phyloP scores from a whole-genome alignment of 2,113 vertebrate genomes.

The Barnardius zonarius region DNA sequence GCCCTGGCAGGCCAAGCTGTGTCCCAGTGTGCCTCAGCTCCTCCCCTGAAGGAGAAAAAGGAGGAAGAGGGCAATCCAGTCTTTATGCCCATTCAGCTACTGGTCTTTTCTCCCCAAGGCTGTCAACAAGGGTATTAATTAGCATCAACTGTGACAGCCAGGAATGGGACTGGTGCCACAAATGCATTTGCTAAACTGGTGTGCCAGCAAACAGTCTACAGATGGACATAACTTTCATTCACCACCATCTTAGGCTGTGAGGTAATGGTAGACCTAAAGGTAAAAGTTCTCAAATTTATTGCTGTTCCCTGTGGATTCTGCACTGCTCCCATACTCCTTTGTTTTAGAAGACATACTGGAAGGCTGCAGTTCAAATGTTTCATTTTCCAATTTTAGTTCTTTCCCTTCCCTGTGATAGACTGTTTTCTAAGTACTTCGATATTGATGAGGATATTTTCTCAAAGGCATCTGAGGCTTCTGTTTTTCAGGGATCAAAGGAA shows the following conservation, averaged over 20 bases:
- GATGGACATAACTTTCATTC: not conserved
- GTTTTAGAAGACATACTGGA: not conserved
- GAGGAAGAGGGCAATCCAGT: not conserved
- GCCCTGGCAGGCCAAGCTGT: not conserved
- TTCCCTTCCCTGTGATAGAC: not conserved
- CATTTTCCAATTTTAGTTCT: not conserved
- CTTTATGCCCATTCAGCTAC: not conserved
- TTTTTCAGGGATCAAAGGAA: constrained; percentile 24
- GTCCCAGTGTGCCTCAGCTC: not conserved
- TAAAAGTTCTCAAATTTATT: not conserved
- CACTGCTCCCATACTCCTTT: not conserved
- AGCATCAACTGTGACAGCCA: not conserved
- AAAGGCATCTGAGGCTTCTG: not conserved
- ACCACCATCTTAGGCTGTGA: not conserved
- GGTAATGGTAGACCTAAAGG: not conserved
- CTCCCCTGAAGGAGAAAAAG: not conserved
- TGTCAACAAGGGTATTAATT: constrained; percentile 14
- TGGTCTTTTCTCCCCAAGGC: not conserved
- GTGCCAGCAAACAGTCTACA: not conserved
- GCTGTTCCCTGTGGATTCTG: not conserved
- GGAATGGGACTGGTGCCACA: not conserved
- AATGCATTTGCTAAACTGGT: not conserved
- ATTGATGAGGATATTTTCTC: constrained; percentile 25
- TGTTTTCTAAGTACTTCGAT: not conserved
- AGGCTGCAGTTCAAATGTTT: not conserved